Base-by-base conservation (phyloP, 2,888 invertebrate species). In the Epirrita christyi region DNA sequence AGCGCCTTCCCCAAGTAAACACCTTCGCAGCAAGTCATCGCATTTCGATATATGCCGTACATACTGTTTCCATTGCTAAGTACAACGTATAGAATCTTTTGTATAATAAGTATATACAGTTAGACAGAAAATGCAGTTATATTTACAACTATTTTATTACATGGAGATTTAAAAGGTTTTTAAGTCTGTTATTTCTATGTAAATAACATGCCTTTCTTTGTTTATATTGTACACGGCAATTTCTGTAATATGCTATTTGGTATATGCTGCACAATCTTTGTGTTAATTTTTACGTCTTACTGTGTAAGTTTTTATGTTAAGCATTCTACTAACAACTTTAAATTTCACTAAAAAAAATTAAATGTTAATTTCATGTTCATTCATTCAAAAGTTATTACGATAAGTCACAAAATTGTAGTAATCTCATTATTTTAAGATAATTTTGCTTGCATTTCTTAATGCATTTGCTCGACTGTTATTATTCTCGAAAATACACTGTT, bases 1-100 rank as follows among this genome's bases (percentile, higher is more conserved):
- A 80, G 84, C 13, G 70, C 80, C 44, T 86, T 88, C 81, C 83
- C 84, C 52, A 90, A 91, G 81, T 91, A 88, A 74, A 75, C 47
- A n/a, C 43, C 49, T 48, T 13, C 32, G 42, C 49, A 38, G 27
- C 59, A 56, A 55, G 64, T 65, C 64, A 58, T 55, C 59, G 64
- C 66, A 44, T 32, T 27, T 53, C 36, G 10, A 28, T 34, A 41
- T 40, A 44, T 14, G 38, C 36, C 36, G 21, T 21, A n/a, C 21
- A 21, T 3, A 36, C n/a, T 27, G n/a, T 47, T 40, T 47, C 2
- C 13, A 45, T 45, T 58, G 53, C 41, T 36, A 48, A 41, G 40
- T 45, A 40, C 11, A 43, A 41, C 14, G 10, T 41, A 57, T 55
- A 51, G 37, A 42, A 44, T 56, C 9, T 46, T 13, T 13, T 36